Percentiles rank a stretch among this genome's conserved stretches.
These are phyloP conservation scores for Agonopterix heracliana DNA, from an alignment of 2,888 invertebrate genomes.

Conservation along the genomic window DNA sequence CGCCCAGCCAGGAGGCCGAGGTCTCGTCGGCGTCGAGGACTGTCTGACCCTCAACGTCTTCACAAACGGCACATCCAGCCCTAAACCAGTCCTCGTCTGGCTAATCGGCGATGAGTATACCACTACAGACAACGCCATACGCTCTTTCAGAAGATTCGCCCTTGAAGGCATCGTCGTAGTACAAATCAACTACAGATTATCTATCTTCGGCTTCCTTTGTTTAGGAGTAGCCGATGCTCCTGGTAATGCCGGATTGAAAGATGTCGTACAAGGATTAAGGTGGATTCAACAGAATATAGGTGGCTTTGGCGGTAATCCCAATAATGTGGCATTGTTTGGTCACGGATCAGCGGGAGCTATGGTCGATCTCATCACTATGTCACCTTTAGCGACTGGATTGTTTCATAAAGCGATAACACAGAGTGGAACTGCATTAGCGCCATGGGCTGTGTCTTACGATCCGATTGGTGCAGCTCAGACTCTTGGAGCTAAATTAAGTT, in stretches of 20 bases:
- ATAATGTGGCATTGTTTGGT: constrained; percentile 85
- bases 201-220: constrained; percentile 83
- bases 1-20: constrained; percentile 46
- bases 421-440: constrained; percentile 58
- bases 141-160: constrained; percentile 76
- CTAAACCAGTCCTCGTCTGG: constrained; percentile 58
- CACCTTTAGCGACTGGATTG: constrained; percentile 37
- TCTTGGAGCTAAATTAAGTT: constrained; percentile 41
- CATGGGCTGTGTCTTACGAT: constrained; percentile 63
- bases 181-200: constrained; percentile 82
- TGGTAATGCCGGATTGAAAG: constrained; percentile 91
- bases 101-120: constrained; percentile 54
- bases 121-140: constrained; percentile 27
- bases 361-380: constrained; percentile 57
- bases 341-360: constrained; percentile 85
- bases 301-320: constrained; percentile 85
- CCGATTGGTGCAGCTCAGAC: constrained; percentile 44
- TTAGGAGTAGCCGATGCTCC: constrained; percentile 77
- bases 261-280: constrained; percentile 85
- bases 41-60: constrained; percentile 53
- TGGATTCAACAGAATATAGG: constrained; percentile 85
- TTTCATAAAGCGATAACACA: constrained; percentile 54
- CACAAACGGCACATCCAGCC: constrained; percentile 38
- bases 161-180: constrained; percentile 79
- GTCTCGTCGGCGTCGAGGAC: constrained; percentile 54